Evolutionary conservation across 2,797 vertebrate genomes (phyloP), one percentile per base, ranked within the genome.

Genomic region (Onychomys leucogaster): DNA sequence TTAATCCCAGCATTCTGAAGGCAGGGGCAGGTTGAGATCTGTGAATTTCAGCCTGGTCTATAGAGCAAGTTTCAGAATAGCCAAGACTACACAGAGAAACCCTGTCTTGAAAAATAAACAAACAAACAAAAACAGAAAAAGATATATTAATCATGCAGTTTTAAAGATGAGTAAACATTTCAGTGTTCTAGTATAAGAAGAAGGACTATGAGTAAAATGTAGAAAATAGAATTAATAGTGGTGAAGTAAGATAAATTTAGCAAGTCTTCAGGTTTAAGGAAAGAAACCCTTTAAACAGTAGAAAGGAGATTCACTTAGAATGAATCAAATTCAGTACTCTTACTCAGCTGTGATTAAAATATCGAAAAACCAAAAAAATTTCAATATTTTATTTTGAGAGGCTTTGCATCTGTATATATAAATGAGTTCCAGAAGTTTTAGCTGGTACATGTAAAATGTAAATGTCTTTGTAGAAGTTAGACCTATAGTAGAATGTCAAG

Each of bases 391-490:
- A 65, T 10, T 63, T 90, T 94, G 59, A 89, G 69, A 96, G 93
- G 5, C 32, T 94, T 97, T 92, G 46, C 12, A 81, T 19, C 34
- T 96, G 29, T 12, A 5, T 61, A 65, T 73, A 71, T 90, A 95
- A 97, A 83, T 96, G 80, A 76, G 34, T 23, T 92, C 37, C 92
- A 82, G 89, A 94, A 83, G 41, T 8, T 80, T 96, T 94, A 88
- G 3, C 87, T 81, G n/a, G 17, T 96, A 61, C 12, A 6, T 95
- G 41, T 92, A 93, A 96, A 94, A 82, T 80, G 73, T n/a, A 80
- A 67, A 27, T 92, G 61, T 87, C 59, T 41, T 90, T 16, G 41
- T 90, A 67, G n/a, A 94, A 81, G 6, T 96, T 89, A 93, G 87
- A 85, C 92, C 63, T 84, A 16, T 93, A 96, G 59, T 92, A 7